Percentiles rank a stretch among this genome's conserved stretches.
phyloP scores from a whole-genome alignment of 2,888 invertebrate genomes.

The Apamea epomidion region DNA sequence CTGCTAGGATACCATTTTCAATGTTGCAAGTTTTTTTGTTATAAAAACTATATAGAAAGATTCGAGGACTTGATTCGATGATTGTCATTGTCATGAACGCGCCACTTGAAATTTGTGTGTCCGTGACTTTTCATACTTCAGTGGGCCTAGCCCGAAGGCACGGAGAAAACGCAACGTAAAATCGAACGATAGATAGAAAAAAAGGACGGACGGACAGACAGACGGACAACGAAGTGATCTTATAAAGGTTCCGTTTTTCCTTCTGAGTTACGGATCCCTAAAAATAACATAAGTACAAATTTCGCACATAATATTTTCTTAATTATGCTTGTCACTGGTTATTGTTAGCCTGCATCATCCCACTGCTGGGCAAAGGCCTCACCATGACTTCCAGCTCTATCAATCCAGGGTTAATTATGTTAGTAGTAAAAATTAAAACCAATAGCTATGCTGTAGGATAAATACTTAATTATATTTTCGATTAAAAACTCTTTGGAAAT shows the following conservation, averaged over 20 bases:
- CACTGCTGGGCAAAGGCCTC: too few relatives aligned
- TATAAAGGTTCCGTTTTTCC: too few relatives aligned
- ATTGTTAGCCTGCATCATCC: too few relatives aligned
- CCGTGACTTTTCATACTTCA: neutral
- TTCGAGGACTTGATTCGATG: neutral
- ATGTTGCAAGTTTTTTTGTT: neutral
- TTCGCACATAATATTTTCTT: neutral
- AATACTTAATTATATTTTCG: neutral
- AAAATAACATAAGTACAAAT: neutral
- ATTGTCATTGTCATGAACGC: neutral
- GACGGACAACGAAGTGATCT: too few relatives aligned
- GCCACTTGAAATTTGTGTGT: neutral
- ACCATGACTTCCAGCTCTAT: too few relatives aligned
- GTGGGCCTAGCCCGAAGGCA: neutral
- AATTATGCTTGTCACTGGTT: too few relatives aligned
- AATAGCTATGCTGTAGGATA: neutral
- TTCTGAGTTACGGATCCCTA: neutral
- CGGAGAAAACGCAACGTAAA: neutral
- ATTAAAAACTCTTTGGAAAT: neutral
- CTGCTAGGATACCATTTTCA: neutral
- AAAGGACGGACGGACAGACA: too few relatives aligned
- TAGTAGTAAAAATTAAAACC: neutral
- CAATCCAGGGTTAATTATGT: neutral
- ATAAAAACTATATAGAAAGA: neutral
- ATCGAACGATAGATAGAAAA: too few relatives aligned